Base-by-base conservation (phyloP, 2,888 invertebrate species). In the Lepetodrilus schrolli region DNA sequence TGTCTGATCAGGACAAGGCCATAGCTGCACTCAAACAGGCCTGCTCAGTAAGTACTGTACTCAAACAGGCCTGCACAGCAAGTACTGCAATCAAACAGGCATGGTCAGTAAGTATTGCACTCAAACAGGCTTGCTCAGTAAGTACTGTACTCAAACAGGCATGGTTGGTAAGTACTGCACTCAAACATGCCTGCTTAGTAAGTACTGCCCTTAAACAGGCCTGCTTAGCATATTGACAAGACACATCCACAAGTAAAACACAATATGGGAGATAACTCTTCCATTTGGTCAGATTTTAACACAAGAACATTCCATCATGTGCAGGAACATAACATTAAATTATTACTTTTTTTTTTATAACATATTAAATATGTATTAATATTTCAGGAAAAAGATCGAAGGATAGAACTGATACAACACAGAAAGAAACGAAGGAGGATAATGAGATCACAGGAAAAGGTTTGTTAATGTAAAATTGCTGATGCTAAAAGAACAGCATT, bases 321-420 rank as follows among this genome's bases (percentile, higher is more conserved):
- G n/a, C n/a, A n/a, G n/a, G n/a, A n/a, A n/a, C n/a, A n/a, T n/a
- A n/a, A n/a, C n/a, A n/a, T n/a, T n/a, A n/a, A n/a, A n/a, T n/a
- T n/a, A n/a, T n/a, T n/a, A n/a, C n/a, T n/a, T n/a, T n/a, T n/a
- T n/a, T n/a, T n/a, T n/a, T n/a, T n/a, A n/a, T n/a, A n/a, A n/a
- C n/a, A n/a, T n/a, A n/a, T n/a, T n/a, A n/a, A n/a, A n/a, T n/a
- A n/a, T n/a, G n/a, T n/a, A n/a, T n/a, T n/a, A n/a, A n/a, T 72
- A 0, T 72, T 81, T n/a, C 75, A 89, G 89, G 88, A 89, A 70
- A 89, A 89, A 74, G 89, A 89, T 76, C 79, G 88, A 78, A 74
- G 88, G 70, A 87, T 89, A 76, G 88, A 88, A 75, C 76, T 89
- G 17, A 79, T 89, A 36, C 86, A 85, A 74, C 87, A 88, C 74